Evolutionary conservation across 2,113 vertebrate genomes (phyloP), one percentile per base, ranked within the genome.

Genomic region (Cnemophilus loriae): DNA sequence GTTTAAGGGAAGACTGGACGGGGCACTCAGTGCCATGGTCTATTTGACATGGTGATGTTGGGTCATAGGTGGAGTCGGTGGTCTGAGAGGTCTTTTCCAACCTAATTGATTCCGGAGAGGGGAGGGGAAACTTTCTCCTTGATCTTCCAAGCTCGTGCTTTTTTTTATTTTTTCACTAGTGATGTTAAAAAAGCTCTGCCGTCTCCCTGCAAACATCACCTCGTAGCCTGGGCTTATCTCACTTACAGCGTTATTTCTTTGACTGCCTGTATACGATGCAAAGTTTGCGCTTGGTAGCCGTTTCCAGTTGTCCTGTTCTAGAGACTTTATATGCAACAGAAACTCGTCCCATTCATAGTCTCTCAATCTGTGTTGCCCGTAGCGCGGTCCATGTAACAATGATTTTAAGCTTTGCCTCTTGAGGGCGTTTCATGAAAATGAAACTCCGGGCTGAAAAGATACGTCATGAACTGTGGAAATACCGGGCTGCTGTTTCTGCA

Each of bases 391-490:
- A 0, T 2, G 59, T 28, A 37, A 6, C 9, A 63, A 30, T 39
- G 60, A 15, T 95, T 77, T 93, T 63, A 67, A 71, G 44, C 39
- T 70, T 94, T 86, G 52, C 95, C 90, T 93, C 90, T 84, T 90
- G 95, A 92, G 95, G 95, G 93, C 95, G 92, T 96, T 92, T 94
- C 77, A 7, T 33, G 90, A 84, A 91, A 95, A 65, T 47, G 87
- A 91, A 97, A 92, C 87, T 88, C 39, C 4, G 1, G 27, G 9
- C 87, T 84, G 35, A 44, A 83, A 78, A 60, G 75, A 74, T 47
- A 67, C 44, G 68, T 93, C 90, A 77, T 77, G 90, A 88, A 28
- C 71, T 81, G 82, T 90, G 93, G 85, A 92, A 92, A 70, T 84
- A 67, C 53, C 13, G 83, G 80, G 68, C 80, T 92, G 83, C 88